Evolutionary conservation across 2,888 invertebrate genomes (phyloP).

Genomic region (Tolmerus cingulatus): DNA sequence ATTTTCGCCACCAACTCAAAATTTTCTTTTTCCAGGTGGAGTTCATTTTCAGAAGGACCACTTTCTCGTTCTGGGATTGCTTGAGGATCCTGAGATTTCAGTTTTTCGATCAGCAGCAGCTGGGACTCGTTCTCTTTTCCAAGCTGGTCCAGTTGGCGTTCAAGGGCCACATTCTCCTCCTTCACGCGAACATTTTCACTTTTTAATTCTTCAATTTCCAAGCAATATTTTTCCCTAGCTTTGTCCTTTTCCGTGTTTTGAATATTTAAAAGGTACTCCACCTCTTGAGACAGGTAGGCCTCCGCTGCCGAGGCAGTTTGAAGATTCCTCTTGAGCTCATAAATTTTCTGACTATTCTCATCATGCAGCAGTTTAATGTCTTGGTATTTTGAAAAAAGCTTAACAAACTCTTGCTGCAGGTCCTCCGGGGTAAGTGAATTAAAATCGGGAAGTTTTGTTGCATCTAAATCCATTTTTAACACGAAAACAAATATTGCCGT

Average conservation of each 20-base stretch:
- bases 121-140: neutral
- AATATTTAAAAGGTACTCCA: conserved; percentile 52
- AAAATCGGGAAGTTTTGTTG: conserved; percentile 49
- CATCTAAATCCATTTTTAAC: conserved; percentile 52
- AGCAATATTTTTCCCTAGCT: conserved; percentile 6
- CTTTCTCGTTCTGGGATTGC: conserved; percentile 4
- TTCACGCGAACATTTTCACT: conserved; percentile 6
- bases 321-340: conserved; percentile 58
- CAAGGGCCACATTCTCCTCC: neutral
- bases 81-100: neutral
- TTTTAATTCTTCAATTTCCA: conserved; percentile 46
- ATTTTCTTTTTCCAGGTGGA: conserved; percentile 57
- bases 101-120: neutral
- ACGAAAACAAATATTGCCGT: neutral
- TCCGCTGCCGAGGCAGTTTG: conserved; percentile 58
- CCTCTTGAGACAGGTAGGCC: conserved; percentile 57
- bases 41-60: conserved; percentile 50
- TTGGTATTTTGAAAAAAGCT: conserved; percentile 54
- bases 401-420: conserved; percentile 58
- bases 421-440: conserved; percentile 53
- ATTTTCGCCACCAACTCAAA: conserved; percentile 56
- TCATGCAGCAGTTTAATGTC: conserved; percentile 55
- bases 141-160: conserved; percentile 21
- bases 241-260: conserved; percentile 34
- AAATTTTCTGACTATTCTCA: conserved; percentile 58